Conservation (phyloP, 2,797 vertebrate species). For the Aplochiton taeniatus region DNA sequence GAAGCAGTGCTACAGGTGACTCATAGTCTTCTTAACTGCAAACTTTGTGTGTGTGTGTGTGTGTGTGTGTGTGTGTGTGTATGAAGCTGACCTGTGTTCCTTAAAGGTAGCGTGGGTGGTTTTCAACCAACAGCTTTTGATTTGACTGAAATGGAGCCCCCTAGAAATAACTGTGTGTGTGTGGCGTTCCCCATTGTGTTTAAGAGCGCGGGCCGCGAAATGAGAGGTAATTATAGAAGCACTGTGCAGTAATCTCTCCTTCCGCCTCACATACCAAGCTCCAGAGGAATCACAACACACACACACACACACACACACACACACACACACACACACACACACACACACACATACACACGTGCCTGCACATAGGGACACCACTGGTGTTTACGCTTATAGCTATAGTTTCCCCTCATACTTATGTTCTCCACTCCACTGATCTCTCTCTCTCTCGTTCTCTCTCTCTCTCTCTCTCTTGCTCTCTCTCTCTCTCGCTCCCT, state of each 20-base stretch:
- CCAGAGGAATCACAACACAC: slow-evolving; percentile 46
- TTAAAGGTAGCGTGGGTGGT: slow-evolving; percentile 73
- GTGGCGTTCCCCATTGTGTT: slow-evolving; percentile 56
- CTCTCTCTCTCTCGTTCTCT: too few species aligned
- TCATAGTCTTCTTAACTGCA: slow-evolving; percentile 30
- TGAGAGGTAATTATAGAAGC: slow-evolving; percentile 73
- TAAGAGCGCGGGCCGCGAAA: slow-evolving; percentile 60
- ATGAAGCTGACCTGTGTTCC: slow-evolving; percentile 63
- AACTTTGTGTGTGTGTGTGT: slow-evolving; percentile 7
- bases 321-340: slow-evolving; percentile 22
- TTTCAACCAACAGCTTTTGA: slow-evolving; percentile 56
- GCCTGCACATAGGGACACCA: slow-evolving; percentile 13
- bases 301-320: slow-evolving; percentile 40
- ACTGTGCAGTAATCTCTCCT: slow-evolving; percentile 59
- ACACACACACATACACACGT: not conserved
- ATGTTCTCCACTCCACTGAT: slow-evolving; percentile 15
- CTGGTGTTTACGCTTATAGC: slow-evolving; percentile 17
- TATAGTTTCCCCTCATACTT: too few species aligned
- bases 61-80: slow-evolving; percentile 10
- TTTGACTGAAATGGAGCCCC: slow-evolving; percentile 65
- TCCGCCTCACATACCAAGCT: slow-evolving; percentile 61
- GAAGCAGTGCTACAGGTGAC: slow-evolving; percentile 15
- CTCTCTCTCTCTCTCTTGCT: too few species aligned
- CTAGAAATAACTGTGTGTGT: slow-evolving; percentile 66
- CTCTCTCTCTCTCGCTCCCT: too few species aligned